A percentile compares a stretch with the other conserved stretches of the same genome.
These are phyloP conservation scores for Zophobas morio DNA, from an alignment of 1,140 invertebrate genomes.

Conservation along the genomic window DNA sequence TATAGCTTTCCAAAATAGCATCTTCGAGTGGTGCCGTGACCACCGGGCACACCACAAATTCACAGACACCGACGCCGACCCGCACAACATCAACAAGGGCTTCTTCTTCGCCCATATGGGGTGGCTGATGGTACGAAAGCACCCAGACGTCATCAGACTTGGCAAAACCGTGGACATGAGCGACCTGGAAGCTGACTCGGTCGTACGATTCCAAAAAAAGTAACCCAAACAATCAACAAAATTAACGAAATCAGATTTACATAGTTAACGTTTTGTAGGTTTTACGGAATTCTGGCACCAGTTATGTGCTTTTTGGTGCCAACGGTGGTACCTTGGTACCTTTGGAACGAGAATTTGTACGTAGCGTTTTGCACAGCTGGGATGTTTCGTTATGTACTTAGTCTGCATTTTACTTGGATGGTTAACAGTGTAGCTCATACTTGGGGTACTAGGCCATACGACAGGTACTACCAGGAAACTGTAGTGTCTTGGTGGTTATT, in stretches of 20 bases:
- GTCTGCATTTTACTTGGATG: slow-evolving; percentile 81
- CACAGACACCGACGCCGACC: slow-evolving; percentile 62
- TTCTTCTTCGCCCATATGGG: slow-evolving; percentile 78
- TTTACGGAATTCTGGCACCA: slow-evolving; percentile 1
- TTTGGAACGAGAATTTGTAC: slow-evolving; percentile 69
- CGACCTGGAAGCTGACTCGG: slow-evolving; percentile 75
- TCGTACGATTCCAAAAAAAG: slow-evolving; percentile 80
- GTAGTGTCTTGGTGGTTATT: background rate
- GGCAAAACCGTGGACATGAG: slow-evolving; percentile 73
- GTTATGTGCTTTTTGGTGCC: background rate
- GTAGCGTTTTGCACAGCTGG: slow-evolving; percentile 71
- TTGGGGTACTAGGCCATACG: slow-evolving; percentile 80
- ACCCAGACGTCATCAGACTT: slow-evolving; percentile 75
- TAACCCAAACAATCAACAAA: slow-evolving; percentile 6
- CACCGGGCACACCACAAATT: slow-evolving; percentile 72
- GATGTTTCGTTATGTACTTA: slow-evolving; percentile 74
- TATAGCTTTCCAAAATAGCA: slow-evolving; percentile 77
- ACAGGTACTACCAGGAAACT: slow-evolving; percentile 72
- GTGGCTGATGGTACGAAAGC: slow-evolving; percentile 75
- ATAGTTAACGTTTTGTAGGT: slow-evolving; percentile 3
- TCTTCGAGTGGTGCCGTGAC: slow-evolving; percentile 84
- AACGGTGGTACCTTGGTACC: slow-evolving; percentile 46
- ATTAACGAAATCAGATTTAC: background rate
- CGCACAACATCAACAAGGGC: slow-evolving; percentile 89
- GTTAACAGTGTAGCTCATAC: slow-evolving; percentile 85